Conservation (phyloP, 2,888 invertebrate genomes). For the Mesochorus sp. region DNA sequence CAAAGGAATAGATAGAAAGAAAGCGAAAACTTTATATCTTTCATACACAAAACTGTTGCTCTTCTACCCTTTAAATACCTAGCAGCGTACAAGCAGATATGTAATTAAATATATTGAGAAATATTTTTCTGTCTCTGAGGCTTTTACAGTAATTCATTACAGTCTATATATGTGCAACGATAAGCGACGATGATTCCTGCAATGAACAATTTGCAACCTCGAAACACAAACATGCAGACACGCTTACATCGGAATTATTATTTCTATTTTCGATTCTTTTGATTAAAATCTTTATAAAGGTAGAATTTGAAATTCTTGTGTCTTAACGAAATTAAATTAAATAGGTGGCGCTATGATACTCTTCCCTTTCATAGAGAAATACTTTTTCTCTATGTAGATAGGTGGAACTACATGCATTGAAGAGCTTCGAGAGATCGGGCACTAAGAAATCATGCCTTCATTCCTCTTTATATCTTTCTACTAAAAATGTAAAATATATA, state of each 20-base stretch:
- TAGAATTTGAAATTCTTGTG: neutral
- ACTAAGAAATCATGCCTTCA: slow-evolving; percentile 36
- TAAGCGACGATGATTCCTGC: slow-evolving; percentile 28
- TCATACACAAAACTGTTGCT: slow-evolving; percentile 32
- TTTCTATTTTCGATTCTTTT: neutral
- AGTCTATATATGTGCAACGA: slow-evolving; percentile 4
- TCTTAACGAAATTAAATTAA: neutral
- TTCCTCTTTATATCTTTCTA: slow-evolving; percentile 30
- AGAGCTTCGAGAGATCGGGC: slow-evolving; percentile 29
- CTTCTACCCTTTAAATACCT: slow-evolving; percentile 37
- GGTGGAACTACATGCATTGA: neutral
- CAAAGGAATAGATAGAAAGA: slow-evolving; percentile 10
- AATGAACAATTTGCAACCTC: slow-evolving; percentile 34
- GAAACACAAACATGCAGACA: neutral
- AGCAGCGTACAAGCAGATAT: slow-evolving; percentile 32
- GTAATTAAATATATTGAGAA: slow-evolving; percentile 63
- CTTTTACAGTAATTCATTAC: neutral
- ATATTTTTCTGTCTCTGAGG: slow-evolving; percentile 28
- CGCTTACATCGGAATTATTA: slow-evolving; percentile 14
- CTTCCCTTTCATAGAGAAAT: no score
- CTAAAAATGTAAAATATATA: slow-evolving; percentile 2
- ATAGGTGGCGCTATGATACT: neutral
- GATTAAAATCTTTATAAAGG: neutral
- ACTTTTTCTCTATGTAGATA: neutral
- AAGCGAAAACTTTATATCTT: neutral